Evolutionary conservation across 2,888 invertebrate genomes (phyloP).

Genomic region (Tubulanus polymorphus): DNA sequence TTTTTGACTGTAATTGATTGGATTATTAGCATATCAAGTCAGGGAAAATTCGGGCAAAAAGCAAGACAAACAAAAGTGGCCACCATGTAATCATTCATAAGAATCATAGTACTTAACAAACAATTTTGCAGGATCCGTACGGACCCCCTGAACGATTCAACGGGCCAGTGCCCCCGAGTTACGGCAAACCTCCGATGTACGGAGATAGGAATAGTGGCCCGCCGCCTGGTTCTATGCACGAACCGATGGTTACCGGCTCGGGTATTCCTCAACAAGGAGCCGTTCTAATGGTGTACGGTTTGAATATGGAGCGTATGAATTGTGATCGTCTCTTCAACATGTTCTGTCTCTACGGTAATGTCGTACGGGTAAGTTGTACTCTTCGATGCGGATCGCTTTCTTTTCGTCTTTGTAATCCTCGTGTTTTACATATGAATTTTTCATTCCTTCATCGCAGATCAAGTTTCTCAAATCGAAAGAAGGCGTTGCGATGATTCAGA

Average conservation of each 20-base stretch:
- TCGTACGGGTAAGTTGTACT: slow-evolving; percentile 78
- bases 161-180: background rate
- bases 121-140: background rate
- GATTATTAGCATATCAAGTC: no score
- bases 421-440: no score
- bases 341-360: slow-evolving; percentile 98
- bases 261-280: slow-evolving; percentile 55
- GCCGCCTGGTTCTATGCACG: no score
- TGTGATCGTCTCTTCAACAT: slow-evolving; percentile 95
- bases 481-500: slow-evolving; percentile 98
- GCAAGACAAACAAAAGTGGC: no score
- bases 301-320: slow-evolving; percentile 89
- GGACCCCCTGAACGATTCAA: background rate
- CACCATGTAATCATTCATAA: no score
- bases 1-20: no score
- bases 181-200: background rate
- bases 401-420: no score
- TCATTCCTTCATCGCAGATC: slow-evolving; percentile 64
- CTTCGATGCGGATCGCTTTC: no score
- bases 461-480: slow-evolving; percentile 98
- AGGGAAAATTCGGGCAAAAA: no score
- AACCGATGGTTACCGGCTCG: background rate
- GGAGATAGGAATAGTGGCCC: background rate
- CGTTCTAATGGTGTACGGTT: slow-evolving; percentile 97
- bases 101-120: no score